Evolutionary conservation across 2,797 vertebrate species (phyloP), one percentile per base, ranked within the genome.

Genomic region (Scolopax rusticola): DNA sequence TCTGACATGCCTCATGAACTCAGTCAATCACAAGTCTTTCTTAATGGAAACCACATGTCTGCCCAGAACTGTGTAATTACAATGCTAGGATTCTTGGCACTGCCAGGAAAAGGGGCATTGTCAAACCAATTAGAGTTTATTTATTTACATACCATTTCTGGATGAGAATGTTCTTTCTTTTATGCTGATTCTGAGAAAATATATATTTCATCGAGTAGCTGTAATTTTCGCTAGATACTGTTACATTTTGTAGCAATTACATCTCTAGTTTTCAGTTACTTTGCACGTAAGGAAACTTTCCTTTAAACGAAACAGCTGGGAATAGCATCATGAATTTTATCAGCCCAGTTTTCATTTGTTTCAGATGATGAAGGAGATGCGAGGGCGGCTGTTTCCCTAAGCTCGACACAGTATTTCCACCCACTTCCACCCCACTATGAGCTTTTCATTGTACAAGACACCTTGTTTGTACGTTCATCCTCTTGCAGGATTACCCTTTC

Each of bases 41-140:
- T 97, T 98, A 98, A 98, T 98, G 97, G 98, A 98, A 98, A 98
- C 98, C 98, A 98, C 98, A 98, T 98, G 98, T 98, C 97, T 98
- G 97, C 98, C 97, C 98, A 98, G 98, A 98, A 98, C 96, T 97
- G 95, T 98, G 98, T 98, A 98, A 98, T 98, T 98, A 98, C 98
- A 98, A 98, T 98, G 98, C 98, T 98, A 97, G 96, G 97, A 98
- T 98, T 98, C 97, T 98, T 98, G 98, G 98, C 98, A 98, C 92
- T 98, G 98, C 98, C 98, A 98, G 98, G 98, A 98, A 98, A 98
- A 97, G 93, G 98, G 98, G 98, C 97, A 98, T 98, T 98, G 98
- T 98, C 98, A 97, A 98, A 98, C 97, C 98, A 98, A 98, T 98
- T 98, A 98, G 98, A 98, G 97, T 98, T 98, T 98, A 98, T 98